These are phyloP conservation scores for Crotalus horridus DNA, from an alignment of 2,113 vertebrate species.

Conservation along the genomic window DNA sequence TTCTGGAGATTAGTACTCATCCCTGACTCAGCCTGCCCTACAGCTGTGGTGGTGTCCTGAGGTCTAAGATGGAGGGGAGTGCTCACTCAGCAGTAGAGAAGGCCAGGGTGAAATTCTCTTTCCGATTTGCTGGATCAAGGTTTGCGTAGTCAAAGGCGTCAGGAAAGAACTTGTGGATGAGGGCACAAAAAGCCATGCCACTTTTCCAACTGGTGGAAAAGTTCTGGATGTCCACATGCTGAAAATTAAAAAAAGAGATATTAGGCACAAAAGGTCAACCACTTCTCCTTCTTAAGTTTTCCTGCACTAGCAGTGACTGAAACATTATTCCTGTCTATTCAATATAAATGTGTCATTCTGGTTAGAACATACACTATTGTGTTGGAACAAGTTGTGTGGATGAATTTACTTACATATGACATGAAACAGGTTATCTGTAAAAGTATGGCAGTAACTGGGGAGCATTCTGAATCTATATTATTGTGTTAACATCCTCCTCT, in stretches of 20 bases:
- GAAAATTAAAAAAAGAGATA: background rate
- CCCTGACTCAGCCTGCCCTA: background rate
- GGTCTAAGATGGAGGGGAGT: no score
- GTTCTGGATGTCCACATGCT: slow-evolving; percentile 77
- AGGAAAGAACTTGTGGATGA: slow-evolving; percentile 76
- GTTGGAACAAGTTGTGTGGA: background rate
- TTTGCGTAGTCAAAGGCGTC: slow-evolving; percentile 67
- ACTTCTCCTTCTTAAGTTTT: background rate
- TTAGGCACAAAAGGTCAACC: no score
- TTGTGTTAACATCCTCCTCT: background rate
- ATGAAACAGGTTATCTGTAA: background rate
- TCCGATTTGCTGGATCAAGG: slow-evolving; percentile 62
- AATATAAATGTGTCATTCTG: background rate
- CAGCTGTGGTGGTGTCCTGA: no score
- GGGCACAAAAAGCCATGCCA: slow-evolving; percentile 76
- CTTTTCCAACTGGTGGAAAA: slow-evolving; percentile 76
- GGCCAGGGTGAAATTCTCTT: slow-evolving; percentile 72
- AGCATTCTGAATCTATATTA: background rate
- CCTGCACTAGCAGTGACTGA: background rate
- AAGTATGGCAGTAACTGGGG: background rate
- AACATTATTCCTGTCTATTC: background rate
- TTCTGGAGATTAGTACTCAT: background rate
- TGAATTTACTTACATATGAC: background rate
- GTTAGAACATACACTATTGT: background rate
- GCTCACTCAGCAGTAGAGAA: slow-evolving; percentile 73